These are phyloP conservation scores for Oreotrochilus melanogaster DNA, from an alignment of 2,113 vertebrate genomes.

Conservation along the genomic window DNA sequence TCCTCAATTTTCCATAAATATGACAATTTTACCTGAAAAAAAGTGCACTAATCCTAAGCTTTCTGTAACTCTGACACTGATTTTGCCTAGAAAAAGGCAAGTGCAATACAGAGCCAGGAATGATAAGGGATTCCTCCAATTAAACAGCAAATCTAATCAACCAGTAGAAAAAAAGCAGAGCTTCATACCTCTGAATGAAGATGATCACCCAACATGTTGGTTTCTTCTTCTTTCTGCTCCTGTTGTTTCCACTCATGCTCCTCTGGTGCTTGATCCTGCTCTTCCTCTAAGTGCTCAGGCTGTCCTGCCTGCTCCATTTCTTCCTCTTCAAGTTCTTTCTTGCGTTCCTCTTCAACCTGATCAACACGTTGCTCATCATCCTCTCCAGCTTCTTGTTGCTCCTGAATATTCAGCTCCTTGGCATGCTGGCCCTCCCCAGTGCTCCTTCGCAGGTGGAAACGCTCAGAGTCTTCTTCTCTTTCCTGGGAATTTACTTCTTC, in stretches of 20 bases:
- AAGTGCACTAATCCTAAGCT: background rate
- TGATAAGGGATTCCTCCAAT: background rate
- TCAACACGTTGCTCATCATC: constrained; percentile 67
- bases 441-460: background rate
- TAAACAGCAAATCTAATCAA: background rate
- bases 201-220: constrained; percentile 74
- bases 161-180: background rate
- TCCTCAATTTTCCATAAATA: background rate
- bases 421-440: background rate
- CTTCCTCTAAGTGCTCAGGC: constrained; percentile 86
- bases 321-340: constrained; percentile 87
- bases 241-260: constrained; percentile 80
- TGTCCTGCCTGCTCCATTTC: constrained; percentile 90
- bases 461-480: constrained; percentile 2
- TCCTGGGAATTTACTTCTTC: background rate
- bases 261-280: constrained; percentile 85
- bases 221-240: constrained; percentile 73
- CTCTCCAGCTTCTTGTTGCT: constrained; percentile 66
- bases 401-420: constrained; percentile 54
- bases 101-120: background rate
- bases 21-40: background rate
- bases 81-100: background rate
- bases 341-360: constrained; percentile 80
- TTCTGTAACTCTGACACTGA: background rate
- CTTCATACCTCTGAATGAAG: constrained; percentile 52